Conservation (phyloP, 2,113 vertebrate genomes). For the Desmodus rotundus region DNA sequence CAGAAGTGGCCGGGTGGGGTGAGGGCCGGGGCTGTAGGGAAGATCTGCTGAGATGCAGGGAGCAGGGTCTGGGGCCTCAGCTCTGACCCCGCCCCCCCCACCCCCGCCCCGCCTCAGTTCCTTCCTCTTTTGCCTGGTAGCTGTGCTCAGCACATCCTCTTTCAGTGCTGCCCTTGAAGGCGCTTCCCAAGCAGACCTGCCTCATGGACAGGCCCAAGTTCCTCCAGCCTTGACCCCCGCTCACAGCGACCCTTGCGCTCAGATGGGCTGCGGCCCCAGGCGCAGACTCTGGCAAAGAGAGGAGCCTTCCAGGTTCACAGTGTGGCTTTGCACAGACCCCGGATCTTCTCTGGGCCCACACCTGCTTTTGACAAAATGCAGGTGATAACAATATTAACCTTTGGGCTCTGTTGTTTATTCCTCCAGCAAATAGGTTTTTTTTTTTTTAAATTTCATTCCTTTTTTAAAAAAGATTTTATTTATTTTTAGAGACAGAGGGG, state of each 20-base stretch:
- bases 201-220: background rate
- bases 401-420: background rate
- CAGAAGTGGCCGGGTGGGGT: fast-evolving
- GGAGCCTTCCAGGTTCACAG: background rate
- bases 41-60: background rate
- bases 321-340: background rate
- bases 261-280: background rate
- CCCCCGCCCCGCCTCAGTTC: background rate
- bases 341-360: background rate
- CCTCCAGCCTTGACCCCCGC: background rate
- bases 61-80: background rate
- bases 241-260: background rate
- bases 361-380: background rate
- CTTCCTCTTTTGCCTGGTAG: conserved; percentile 61
- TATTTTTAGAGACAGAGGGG: too few species aligned
- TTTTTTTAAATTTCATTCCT: too few species aligned
- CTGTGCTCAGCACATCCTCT: conserved; percentile 60
- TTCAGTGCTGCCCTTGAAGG: background rate
- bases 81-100: background rate
- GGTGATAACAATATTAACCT: background rate
- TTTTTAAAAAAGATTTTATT: too few species aligned
- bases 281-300: background rate
- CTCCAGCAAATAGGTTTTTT: background rate
- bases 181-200: conserved; percentile 4
- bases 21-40: background rate